Conservation (phyloP, 1,140 invertebrate species). For the Drosophila malerkotliana region DNA sequence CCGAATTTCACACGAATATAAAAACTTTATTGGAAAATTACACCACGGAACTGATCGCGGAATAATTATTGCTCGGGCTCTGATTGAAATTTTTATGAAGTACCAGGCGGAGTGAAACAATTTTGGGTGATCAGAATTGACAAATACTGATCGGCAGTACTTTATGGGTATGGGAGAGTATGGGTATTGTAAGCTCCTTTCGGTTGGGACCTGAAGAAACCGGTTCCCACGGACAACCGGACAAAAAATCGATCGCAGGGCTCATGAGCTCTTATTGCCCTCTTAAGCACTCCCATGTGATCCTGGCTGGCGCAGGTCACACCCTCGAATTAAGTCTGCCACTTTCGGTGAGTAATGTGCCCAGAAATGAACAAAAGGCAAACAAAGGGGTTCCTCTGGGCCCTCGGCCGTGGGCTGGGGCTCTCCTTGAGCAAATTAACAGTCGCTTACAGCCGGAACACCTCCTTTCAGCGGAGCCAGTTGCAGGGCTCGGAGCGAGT, state of each 20-base stretch:
- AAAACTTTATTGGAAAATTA: conserved; percentile 13
- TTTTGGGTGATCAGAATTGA: not conserved
- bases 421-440: conserved; percentile 64
- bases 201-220: conserved; percentile 3
- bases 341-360: conserved; percentile 73
- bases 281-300: conserved; percentile 58
- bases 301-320: conserved; percentile 63
- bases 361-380: conserved; percentile 34
- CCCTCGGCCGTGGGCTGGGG: not conserved
- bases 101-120: not conserved
- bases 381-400: conserved; percentile 35
- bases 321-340: conserved; percentile 74
- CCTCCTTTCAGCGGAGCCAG: conserved; percentile 69
- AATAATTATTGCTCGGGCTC: conserved; percentile 17
- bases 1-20: conserved; percentile 28
- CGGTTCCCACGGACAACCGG: conserved; percentile 21
- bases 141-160: not conserved
- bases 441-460: conserved; percentile 71
- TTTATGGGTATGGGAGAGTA: not conserved
- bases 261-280: conserved; percentile 49
- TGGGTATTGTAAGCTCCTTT: not conserved
- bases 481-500: conserved; percentile 1
- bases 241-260: conserved; percentile 39
- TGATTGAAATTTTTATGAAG: conserved; percentile 1
- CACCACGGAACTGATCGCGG: not conserved